phyloP scores from a whole-genome alignment of 2,888 invertebrate species.

The Laothoe populi region DNA sequence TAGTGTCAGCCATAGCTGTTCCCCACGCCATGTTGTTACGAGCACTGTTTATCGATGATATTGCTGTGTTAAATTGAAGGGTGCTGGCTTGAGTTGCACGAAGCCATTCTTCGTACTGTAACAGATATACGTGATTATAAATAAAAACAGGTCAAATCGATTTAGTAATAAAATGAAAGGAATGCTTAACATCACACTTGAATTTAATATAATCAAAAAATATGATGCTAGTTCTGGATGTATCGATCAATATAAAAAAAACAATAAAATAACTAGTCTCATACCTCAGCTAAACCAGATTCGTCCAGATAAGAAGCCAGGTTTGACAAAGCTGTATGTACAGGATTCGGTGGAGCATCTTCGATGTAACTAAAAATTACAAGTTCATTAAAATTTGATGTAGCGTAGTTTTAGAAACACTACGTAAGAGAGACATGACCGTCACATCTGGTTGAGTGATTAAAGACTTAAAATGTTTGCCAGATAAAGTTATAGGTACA shows the following conservation, averaged over 20 bases:
- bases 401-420: too few species aligned
- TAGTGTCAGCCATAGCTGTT: constrained; percentile 57
- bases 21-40: constrained; percentile 71
- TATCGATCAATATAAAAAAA: not conserved
- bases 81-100: constrained; percentile 53
- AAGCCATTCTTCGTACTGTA: constrained; percentile 71
- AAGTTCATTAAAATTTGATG: too few species aligned
- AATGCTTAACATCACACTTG: too few species aligned
- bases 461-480: too few species aligned
- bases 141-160: not conserved
- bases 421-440: too few species aligned
- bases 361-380: constrained; percentile 61
- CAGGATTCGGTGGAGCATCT: constrained; percentile 69
- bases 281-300: constrained; percentile 61
- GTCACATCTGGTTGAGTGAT: too few species aligned
- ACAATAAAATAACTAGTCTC: constrained; percentile 25
- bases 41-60: constrained; percentile 62
- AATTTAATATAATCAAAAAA: too few species aligned
- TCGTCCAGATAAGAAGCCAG: constrained; percentile 69
- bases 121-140: constrained; percentile 24
- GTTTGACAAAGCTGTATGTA: constrained; percentile 67
- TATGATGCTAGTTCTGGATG: too few species aligned
- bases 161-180: too few species aligned
- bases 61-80: constrained; percentile 53
- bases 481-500: too few species aligned